phyloP scores from a whole-genome alignment of 1,140 invertebrate species.

The Penaeus japonicus region DNA sequence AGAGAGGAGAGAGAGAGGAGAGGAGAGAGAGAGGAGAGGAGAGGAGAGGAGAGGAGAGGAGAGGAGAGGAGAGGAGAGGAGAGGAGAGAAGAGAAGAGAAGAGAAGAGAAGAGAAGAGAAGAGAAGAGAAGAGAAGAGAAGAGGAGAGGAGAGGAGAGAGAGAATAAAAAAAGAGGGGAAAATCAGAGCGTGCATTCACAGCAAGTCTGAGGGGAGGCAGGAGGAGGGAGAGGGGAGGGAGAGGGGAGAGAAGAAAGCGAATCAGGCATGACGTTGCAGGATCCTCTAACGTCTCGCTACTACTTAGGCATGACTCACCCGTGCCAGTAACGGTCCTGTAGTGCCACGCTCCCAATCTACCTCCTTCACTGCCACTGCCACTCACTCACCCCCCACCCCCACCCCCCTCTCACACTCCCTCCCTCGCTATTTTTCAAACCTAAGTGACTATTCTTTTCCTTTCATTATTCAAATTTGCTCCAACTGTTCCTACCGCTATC shows the following conservation, averaged over 20 bases:
- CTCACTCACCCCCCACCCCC: too few relatives aligned
- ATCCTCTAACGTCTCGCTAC: neutral
- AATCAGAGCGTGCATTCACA: neutral
- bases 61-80: neutral
- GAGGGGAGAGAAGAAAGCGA: neutral
- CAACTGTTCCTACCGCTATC: too few relatives aligned
- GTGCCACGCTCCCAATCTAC: neutral
- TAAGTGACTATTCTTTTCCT: too few relatives aligned
- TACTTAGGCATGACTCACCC: neutral
- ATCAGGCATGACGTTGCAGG: neutral
- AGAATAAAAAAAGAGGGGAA: neutral
- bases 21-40: slow-evolving; percentile 25
- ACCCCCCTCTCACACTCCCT: too few relatives aligned
- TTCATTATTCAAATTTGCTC: too few relatives aligned
- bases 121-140: slow-evolving; percentile 13
- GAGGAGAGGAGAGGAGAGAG: neutral
- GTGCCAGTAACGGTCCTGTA: neutral
- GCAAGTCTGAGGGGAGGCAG: neutral
- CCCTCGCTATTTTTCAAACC: too few relatives aligned
- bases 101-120: neutral
- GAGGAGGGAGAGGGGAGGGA: neutral
- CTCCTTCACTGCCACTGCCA: too few relatives aligned
- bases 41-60: slow-evolving; percentile 9
- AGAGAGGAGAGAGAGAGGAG: slow-evolving; percentile 10
- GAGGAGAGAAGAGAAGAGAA: neutral